Evolutionary conservation across 2,113 vertebrate species (phyloP), one percentile per base, ranked within the genome.

Genomic region (Mohoua ochrocephala): DNA sequence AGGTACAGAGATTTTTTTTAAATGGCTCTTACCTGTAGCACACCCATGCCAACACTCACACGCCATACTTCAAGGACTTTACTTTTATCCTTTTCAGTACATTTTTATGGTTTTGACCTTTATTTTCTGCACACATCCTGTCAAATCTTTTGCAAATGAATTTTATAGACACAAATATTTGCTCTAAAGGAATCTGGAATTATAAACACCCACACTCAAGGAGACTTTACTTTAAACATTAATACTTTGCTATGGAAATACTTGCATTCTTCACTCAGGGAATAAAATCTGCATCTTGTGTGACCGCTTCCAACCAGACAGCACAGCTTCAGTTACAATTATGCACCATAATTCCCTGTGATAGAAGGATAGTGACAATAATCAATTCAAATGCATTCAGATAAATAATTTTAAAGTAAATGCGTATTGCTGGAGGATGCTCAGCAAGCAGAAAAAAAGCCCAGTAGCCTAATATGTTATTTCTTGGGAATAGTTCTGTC

Each of bases 211-310:
- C 92, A 61, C 64, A 89, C 28, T 94, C 69, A 89, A 70, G 49
- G 64, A 94, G 79, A 86, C 28, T 85, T 89, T 7, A 67, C 76
- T 96, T 96, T 89, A 92, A 96, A 92, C 76, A 89, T 57, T n/a
- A 92, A 56, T 39, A 35, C 30, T 96, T 94, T 91, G 76, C 88
- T 61, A 70, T 93, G 94, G 91, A 94, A 96, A 90, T 94, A n/a
- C 75, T 97, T 94, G 49, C 68, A 81, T 96, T 93, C 82, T 87
- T 76, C 83, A 94, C 39, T 73, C 24, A 10, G 64, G 79, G 76
- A 94, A 86, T 91, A 88, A 94, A 93, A 95, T 91, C 52, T 84
- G 65, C 69, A 86, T 92, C 49, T 95, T 81, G 69, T 88, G 79
- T 76, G 86, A 68, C 65, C 0, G 1, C 45, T 93, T 87, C 87